Evolutionary conservation across 2,888 invertebrate genomes (phyloP), one percentile per base, ranked within the genome.

Genomic region (Eristalis pertinax): DNA sequence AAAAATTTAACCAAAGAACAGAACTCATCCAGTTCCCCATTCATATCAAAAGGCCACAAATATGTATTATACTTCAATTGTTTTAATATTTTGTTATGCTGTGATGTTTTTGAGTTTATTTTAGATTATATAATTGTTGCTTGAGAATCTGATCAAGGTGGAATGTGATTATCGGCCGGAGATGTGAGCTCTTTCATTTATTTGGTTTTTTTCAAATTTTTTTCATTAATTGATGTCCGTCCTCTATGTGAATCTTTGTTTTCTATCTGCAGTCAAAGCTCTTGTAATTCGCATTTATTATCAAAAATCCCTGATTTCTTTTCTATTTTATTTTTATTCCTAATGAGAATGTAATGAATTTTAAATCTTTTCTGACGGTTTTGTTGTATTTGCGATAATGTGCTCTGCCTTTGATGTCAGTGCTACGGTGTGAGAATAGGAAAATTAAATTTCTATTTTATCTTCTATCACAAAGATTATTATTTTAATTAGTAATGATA

Each of bases 11-110:
- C 43, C 41, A 19, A 67, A 64, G 22, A 73, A 24, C 38, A 10
- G 69, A 70, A 70, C 50, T 79, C 70, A 79, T 84, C n/a, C 35
- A 79, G 74, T 64, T 68, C 62, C 43, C 75, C 50, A 64, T 76
- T 38, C 80, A 62, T 84, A n/a, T 50, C 7, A 50, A 19, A n/a
- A 19, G 5, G n/a, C n/a, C 50, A 50, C 19, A 19, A 19, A 83
- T 72, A 82, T 32, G 32, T 32, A 32, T 32, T 32, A 86, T 82
- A 79, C 75, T 87, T 87, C 86, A 87, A 4, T 76, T 80, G 78
- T 75, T 80, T 84, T 77, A 29, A 64, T n/a, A 72, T 56, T 80
- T 19, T 56, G 32, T 70, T 19, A 64, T 35, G 73, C 60, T 73
- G 56, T 72, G 29, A 65, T 64, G 56, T 22, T 63, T 29, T 62